phyloP scores from a whole-genome alignment of 2,888 invertebrate genomes.

The Scelioninae gen. 2 region DNA sequence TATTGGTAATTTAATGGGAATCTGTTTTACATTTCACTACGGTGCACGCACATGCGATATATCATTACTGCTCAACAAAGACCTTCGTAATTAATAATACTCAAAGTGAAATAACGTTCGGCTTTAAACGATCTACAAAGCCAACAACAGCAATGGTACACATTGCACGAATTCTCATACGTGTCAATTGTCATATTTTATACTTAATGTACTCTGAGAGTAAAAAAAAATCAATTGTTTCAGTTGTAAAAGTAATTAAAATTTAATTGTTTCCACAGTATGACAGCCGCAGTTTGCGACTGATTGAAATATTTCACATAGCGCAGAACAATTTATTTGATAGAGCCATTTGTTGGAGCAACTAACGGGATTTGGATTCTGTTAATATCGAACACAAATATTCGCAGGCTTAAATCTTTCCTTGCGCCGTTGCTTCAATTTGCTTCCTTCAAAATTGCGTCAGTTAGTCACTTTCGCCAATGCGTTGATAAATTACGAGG shows the following conservation, averaged over 20 bases:
- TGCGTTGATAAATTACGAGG: conserved; percentile 50
- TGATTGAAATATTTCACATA: too few species aligned
- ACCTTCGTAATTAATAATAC: too few species aligned
- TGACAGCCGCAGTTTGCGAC: too few species aligned
- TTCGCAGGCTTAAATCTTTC: conserved; percentile 14
- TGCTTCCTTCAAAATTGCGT: conserved; percentile 44
- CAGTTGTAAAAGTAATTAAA: conserved; percentile 4
- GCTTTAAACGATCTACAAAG: conserved; percentile 4
- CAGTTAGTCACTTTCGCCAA: conserved; percentile 36
- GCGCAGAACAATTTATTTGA: too few species aligned
- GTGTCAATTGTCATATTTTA: conserved; percentile 13
- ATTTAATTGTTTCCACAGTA: conserved; percentile 5
- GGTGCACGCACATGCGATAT: too few species aligned
- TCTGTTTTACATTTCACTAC: too few species aligned
- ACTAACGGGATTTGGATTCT: not conserved
- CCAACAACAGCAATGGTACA: too few species aligned
- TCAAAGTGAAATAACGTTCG: too few species aligned
- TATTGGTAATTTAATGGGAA: too few species aligned
- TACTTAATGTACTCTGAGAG: not conserved
- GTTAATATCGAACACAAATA: not conserved
- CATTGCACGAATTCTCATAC: conserved; percentile 3
- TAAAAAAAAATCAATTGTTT: conserved; percentile 4
- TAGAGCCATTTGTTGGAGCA: too few species aligned
- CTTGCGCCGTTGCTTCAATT: conserved; percentile 30
- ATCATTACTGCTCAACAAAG: too few species aligned